Evolutionary conservation across 1,140 invertebrate species (phyloP).

Genomic region (Habropoda laboriosa): DNA sequence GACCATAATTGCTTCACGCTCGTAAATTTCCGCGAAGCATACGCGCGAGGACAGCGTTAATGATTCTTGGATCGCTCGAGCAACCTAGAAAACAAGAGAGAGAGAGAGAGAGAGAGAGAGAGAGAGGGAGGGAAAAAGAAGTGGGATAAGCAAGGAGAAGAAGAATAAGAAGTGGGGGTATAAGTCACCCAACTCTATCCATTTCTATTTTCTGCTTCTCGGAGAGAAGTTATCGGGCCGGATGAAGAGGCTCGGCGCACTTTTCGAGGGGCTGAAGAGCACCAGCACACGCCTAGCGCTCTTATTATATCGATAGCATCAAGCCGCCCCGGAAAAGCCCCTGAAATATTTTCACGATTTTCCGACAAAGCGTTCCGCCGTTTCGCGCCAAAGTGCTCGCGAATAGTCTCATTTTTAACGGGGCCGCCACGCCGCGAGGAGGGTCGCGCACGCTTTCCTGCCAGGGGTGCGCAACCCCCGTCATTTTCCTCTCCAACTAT

Average conservation of each 20-base stretch:
- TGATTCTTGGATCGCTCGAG: slow-evolving; percentile 27
- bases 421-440: background rate
- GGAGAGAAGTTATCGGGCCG: slow-evolving; percentile 43
- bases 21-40: slow-evolving; percentile 25
- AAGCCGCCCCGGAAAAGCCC: slow-evolving; percentile 56
- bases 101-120: background rate
- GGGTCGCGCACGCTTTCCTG: background rate
- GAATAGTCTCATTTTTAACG: slow-evolving; percentile 77
- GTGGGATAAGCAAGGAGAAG: slow-evolving; percentile 2
- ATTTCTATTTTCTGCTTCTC: slow-evolving; percentile 48
- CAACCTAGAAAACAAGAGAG: background rate
- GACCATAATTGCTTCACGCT: slow-evolving; percentile 12
- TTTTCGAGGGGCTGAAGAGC: slow-evolving; percentile 23
- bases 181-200: slow-evolving; percentile 46
- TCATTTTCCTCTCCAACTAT: background rate
- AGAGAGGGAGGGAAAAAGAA: background rate
- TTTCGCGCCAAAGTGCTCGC: slow-evolving; percentile 73
- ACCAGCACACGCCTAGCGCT: slow-evolving; percentile 4
- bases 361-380: slow-evolving; percentile 71
- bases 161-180: slow-evolving; percentile 3
- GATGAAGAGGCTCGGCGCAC: slow-evolving; percentile 33
- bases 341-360: slow-evolving; percentile 76
- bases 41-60: slow-evolving; percentile 20
- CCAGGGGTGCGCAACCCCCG: slow-evolving; percentile 14
- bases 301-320: slow-evolving; percentile 66